Evolutionary conservation across 2,888 invertebrate species (phyloP).

Genomic region (Caenorhabditis afra): DNA sequence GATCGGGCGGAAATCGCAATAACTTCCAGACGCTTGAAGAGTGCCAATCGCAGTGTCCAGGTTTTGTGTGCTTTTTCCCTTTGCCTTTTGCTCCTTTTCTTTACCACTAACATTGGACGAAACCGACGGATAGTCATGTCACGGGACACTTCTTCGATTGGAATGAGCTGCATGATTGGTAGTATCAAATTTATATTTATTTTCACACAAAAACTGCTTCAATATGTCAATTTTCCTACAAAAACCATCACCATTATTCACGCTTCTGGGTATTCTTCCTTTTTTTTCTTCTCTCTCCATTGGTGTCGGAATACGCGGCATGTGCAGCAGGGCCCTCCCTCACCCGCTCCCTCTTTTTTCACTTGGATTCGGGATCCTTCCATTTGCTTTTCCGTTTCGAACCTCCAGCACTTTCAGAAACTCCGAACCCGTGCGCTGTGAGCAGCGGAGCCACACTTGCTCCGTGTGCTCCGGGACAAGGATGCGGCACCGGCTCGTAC

Average conservation of each 20-base stretch:
- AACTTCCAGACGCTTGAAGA: conserved; percentile 78
- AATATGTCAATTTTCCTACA: background rate
- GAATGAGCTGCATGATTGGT: no score
- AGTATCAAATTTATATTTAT: no score
- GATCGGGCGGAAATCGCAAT: conserved; percentile 79
- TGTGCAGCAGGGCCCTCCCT: background rate
- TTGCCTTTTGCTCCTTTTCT: background rate
- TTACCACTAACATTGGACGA: no score
- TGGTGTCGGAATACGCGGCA: background rate
- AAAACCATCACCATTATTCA: background rate
- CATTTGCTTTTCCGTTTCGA: background rate
- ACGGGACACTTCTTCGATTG: no score
- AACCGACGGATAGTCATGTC: no score
- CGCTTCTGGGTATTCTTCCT: background rate
- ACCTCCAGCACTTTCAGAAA: conserved; percentile 64
- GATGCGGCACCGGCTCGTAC: conserved; percentile 69
- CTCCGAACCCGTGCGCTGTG: conserved; percentile 79
- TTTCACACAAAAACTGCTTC: no score
- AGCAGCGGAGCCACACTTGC: conserved; percentile 65
- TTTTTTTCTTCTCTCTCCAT: background rate
- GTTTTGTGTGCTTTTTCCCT: conserved; percentile 57
- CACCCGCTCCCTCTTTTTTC: no score
- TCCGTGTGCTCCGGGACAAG: conserved; percentile 61
- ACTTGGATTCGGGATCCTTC: background rate
- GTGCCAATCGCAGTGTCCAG: conserved; percentile 78